These are phyloP conservation scores for Apistogramma diplotaenia DNA, from an alignment of 2,113 vertebrate species.

Conservation along the genomic window DNA sequence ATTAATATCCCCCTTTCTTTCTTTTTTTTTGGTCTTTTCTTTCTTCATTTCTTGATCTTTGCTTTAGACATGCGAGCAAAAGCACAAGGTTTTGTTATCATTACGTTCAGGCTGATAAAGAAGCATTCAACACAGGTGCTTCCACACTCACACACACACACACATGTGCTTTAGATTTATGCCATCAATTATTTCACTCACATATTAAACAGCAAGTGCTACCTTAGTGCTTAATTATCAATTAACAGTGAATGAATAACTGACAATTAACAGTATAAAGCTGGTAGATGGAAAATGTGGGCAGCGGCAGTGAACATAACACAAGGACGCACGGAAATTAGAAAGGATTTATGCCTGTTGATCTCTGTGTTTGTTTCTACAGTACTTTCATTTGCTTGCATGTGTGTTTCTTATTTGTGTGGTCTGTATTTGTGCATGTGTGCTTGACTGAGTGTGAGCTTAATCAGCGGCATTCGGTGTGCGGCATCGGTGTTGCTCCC, in stretches of 20 bases:
- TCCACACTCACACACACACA: background rate
- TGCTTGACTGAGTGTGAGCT: slow-evolving; percentile 24
- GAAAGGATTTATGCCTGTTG: slow-evolving; percentile 35
- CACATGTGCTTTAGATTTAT: slow-evolving; percentile 26
- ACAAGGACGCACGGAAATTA: slow-evolving; percentile 47
- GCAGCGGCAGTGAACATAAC: slow-evolving; percentile 10
- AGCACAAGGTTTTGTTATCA: slow-evolving; percentile 14
- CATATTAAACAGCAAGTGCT: slow-evolving; percentile 50
- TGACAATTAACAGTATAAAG: slow-evolving; percentile 44
- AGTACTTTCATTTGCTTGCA: background rate
- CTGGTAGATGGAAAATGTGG: slow-evolving; percentile 35
- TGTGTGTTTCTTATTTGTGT: background rate
- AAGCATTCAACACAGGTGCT: background rate
- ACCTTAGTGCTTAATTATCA: slow-evolving; percentile 64
- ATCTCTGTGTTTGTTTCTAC: background rate
- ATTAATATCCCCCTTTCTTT: slow-evolving; percentile 23
- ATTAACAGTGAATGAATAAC: slow-evolving; percentile 68
- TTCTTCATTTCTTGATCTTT: slow-evolving; percentile 3
- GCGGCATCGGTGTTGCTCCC: slow-evolving; percentile 21
- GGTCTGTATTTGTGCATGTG: background rate
- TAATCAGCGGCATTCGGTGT: slow-evolving; percentile 44
- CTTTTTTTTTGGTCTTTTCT: background rate
- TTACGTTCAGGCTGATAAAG: slow-evolving; percentile 6
- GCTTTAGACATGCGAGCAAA: background rate
- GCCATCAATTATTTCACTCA: slow-evolving; percentile 52